Evolutionary conservation across 2,113 vertebrate genomes (phyloP).

Genomic region (Micromys minutus): DNA sequence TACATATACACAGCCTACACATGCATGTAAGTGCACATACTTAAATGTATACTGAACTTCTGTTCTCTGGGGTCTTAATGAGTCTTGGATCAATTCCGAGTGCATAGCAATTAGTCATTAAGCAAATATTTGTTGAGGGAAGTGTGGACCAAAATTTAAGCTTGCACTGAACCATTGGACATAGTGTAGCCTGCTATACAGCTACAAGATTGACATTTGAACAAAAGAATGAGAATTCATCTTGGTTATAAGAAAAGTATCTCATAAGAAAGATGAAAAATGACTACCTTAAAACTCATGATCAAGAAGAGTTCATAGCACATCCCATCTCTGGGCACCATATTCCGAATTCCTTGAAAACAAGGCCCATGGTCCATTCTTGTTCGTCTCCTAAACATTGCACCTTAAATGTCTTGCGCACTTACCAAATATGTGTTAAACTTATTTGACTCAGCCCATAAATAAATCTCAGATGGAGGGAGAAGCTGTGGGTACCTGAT

Average conservation of each 20-base stretch:
- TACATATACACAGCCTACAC: neutral
- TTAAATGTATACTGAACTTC: neutral
- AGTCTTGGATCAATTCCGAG: neutral
- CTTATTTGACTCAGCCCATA: neutral
- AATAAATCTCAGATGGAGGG: conserved; percentile 1
- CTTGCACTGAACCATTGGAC: neutral
- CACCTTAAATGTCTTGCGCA: neutral
- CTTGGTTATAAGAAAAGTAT: neutral
- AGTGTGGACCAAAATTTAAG: neutral
- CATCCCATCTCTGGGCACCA: neutral
- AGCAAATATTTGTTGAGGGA: neutral
- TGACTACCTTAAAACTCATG: neutral
- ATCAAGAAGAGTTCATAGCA: neutral
- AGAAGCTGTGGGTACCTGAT: neutral
- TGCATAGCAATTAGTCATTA: neutral
- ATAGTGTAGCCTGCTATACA: neutral
- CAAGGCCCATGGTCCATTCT: neutral
- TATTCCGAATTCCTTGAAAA: neutral
- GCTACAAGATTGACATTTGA: neutral
- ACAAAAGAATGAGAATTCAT: neutral
- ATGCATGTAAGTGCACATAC: neutral
- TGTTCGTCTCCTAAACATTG: neutral
- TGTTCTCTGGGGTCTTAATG: neutral
- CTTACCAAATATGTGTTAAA: neutral
- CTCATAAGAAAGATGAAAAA: conserved; percentile 14